Percentiles rank a stretch among this genome's conserved stretches.
These are phyloP conservation scores for Salvelinus sp. DNA, from an alignment of 2,113 vertebrate genomes.

Conservation along the genomic window DNA sequence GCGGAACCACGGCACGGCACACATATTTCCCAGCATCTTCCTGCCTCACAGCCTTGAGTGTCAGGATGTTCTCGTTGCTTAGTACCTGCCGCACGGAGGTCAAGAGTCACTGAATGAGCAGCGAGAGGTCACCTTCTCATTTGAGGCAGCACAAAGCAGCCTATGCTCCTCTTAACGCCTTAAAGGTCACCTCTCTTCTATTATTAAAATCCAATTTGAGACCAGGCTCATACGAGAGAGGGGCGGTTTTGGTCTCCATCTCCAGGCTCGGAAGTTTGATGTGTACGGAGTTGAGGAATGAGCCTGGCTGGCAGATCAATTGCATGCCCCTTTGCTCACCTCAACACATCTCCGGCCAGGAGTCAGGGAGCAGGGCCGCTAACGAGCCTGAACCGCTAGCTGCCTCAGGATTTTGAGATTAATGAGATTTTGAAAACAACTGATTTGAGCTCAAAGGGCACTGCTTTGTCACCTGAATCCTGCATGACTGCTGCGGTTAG, in stretches of 20 bases:
- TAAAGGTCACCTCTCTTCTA: conserved; percentile 71
- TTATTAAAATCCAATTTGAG: conserved; percentile 81
- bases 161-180: conserved; percentile 51
- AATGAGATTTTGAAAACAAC: conserved; percentile 22
- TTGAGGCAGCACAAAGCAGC: conserved; percentile 38
- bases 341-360: conserved; percentile 29
- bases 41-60: conserved; percentile 89
- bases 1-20: conserved; percentile 92
- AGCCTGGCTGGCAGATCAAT: conserved; percentile 51
- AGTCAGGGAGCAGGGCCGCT: conserved; percentile 25
- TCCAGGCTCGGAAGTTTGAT: conserved; percentile 28
- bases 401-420: conserved; percentile 5
- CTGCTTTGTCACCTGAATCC: neutral
- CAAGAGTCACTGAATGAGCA: conserved; percentile 49
- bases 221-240: conserved; percentile 49
- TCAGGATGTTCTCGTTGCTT: conserved; percentile 94
- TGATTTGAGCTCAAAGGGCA: conserved; percentile 1
- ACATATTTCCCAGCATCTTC: conserved; percentile 97
- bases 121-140: conserved; percentile 45
- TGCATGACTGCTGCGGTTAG: neutral
- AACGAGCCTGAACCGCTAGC: conserved; percentile 23
- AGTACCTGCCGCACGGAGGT: conserved; percentile 80
- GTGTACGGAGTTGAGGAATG: conserved; percentile 53
- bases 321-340: neutral
- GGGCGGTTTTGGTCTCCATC: neutral